phyloP scores from a whole-genome alignment of 35 echinoderm and acorn worm genomes.

The Anneissia japonica region DNA sequence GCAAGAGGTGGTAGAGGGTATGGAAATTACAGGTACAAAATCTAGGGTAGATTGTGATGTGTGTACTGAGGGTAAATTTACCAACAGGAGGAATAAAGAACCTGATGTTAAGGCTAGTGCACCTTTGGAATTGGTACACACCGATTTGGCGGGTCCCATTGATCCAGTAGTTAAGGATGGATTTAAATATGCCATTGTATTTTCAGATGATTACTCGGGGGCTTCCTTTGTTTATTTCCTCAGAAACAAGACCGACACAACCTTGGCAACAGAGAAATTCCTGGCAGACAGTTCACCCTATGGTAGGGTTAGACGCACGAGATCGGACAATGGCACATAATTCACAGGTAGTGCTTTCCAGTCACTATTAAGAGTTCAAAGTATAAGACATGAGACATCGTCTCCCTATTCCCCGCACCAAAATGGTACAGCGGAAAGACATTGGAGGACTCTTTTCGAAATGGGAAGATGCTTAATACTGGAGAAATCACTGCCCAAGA shows the following conservation, averaged over 20 bases:
- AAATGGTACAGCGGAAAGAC: not conserved
- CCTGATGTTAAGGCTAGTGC: conserved; percentile 9
- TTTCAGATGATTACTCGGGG: conserved; percentile 48
- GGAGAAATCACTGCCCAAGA: not conserved
- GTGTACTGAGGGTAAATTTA: conserved; percentile 44
- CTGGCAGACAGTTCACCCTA: conserved; percentile 14
- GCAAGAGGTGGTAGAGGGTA: conserved; percentile 29
- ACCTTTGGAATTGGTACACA: conserved; percentile 8
- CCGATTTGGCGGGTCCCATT: conserved; percentile 38
- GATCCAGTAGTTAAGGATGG: conserved; percentile 10
- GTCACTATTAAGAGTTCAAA: not conserved
- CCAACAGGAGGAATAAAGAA: conserved; percentile 26
- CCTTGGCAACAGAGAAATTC: conserved; percentile 19
- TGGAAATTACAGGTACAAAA: not conserved
- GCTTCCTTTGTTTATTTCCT: conserved; percentile 26
- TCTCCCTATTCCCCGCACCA: not conserved
- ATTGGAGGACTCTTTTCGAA: not conserved
- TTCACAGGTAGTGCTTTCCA: not conserved
- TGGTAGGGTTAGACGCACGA: conserved; percentile 21
- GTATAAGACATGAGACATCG: not conserved
- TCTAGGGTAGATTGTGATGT: no score
- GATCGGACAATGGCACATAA: not conserved
- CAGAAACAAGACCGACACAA: conserved; percentile 22
- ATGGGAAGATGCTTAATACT: not conserved
- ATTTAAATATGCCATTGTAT: conserved; percentile 34